These are phyloP conservation scores for Pegoplata infirma DNA, from an alignment of 2,888 invertebrate genomes.

Conservation along the genomic window DNA sequence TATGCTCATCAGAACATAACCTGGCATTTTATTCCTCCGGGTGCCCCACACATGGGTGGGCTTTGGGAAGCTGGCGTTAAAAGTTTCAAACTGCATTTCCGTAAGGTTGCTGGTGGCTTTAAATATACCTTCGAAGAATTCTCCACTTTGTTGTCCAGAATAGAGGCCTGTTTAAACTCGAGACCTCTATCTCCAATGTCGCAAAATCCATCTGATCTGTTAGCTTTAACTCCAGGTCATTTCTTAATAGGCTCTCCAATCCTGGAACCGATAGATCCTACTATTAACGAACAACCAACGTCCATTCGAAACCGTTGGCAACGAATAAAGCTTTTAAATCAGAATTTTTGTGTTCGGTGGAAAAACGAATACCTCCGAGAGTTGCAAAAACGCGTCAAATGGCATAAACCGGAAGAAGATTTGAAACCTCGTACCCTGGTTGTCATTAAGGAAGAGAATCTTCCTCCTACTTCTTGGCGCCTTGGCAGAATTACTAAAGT, in stretches of 20 bases:
- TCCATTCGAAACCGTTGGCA: constrained; percentile 25
- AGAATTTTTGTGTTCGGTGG: constrained; percentile 15
- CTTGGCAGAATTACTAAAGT: constrained; percentile 1
- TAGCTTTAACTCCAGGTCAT: not conserved
- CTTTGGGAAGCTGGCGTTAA: too few species aligned
- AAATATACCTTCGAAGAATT: constrained; percentile 27
- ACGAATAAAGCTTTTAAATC: constrained; percentile 2
- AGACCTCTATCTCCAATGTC: too few species aligned
- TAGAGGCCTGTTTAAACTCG: too few species aligned
- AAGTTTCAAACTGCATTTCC: too few species aligned
- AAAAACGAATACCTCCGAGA: constrained; percentile 22
- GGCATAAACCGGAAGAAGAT: not conserved
- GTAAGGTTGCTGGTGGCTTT: not conserved
- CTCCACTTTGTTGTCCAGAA: not conserved
- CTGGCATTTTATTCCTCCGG: too few species aligned
- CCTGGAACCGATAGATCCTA: not conserved
- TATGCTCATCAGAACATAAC: not conserved
- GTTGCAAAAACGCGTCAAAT: constrained; percentile 12
- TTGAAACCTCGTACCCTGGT: not conserved
- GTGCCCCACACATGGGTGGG: too few species aligned
- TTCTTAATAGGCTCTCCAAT: constrained; percentile 27
- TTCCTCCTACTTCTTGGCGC: constrained; percentile 31
- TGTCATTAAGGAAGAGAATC: too few species aligned
- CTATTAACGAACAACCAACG: not conserved
- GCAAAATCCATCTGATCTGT: constrained; percentile 1